Percentiles rank a stretch among this genome's conserved stretches.
These are phyloP conservation scores for Listronotus bonariensis DNA, from an alignment of 1,140 invertebrate genomes.

Conservation along the genomic window DNA sequence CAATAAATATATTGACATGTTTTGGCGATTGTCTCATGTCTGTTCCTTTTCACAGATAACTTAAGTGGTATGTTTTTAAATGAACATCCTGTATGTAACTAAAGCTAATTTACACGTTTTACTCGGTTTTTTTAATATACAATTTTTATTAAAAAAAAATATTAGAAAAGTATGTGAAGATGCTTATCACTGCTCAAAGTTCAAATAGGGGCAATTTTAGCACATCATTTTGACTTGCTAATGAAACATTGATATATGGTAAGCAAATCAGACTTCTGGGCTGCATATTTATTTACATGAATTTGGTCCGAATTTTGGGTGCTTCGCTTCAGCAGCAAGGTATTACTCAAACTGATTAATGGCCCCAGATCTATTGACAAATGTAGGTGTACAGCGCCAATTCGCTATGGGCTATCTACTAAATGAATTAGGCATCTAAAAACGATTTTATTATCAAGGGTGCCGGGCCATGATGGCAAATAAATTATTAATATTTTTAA, in stretches of 20 bases:
- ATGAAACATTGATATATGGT: slow-evolving; percentile 9
- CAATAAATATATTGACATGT: too few relatives aligned
- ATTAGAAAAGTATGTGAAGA: too few relatives aligned
- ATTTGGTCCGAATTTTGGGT: slow-evolving; percentile 17
- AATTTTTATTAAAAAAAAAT: too few relatives aligned
- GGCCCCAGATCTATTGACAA: slow-evolving; percentile 35
- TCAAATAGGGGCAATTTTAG: too few relatives aligned
- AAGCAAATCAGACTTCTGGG: slow-evolving; percentile 9
- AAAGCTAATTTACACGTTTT: too few relatives aligned
- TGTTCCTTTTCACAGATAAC: too few relatives aligned
- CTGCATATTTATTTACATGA: slow-evolving; percentile 36
- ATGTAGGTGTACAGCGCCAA: slow-evolving; percentile 39
- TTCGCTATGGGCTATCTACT: slow-evolving; percentile 38
- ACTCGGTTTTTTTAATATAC: too few relatives aligned
- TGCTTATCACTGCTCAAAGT: too few relatives aligned
- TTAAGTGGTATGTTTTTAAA: too few relatives aligned
- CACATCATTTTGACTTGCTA: too few relatives aligned
- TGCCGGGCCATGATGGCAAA: slow-evolving; percentile 22
- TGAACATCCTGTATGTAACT: too few relatives aligned
- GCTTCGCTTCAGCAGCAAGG: slow-evolving; percentile 27
- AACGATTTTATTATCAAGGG: slow-evolving; percentile 34
- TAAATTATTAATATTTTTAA: slow-evolving; percentile 26
- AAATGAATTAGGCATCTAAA: slow-evolving; percentile 39
- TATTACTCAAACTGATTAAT: slow-evolving; percentile 42
- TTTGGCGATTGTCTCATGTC: too few relatives aligned